phyloP scores from a whole-genome alignment of 2,797 vertebrate species.

The Takifugu rubripes region DNA sequence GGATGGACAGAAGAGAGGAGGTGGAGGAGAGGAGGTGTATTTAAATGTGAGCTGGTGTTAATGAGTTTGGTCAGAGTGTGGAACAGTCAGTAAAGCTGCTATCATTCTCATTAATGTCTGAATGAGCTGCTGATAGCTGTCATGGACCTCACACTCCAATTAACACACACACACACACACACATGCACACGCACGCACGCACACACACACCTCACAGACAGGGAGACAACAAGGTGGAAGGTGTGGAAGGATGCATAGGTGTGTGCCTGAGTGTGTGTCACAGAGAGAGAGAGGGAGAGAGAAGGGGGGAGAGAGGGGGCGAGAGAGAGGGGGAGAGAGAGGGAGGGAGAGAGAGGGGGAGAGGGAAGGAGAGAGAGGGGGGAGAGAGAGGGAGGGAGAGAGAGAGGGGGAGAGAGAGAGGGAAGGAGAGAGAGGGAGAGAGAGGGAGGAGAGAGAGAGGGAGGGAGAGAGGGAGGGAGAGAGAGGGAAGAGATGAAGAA shows the following conservation, averaged over 20 bases:
- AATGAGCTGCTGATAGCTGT: slow-evolving; percentile 97
- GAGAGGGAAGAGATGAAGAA: slow-evolving; percentile 5
- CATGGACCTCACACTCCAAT: slow-evolving; percentile 99
- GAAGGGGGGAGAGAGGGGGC: no score
- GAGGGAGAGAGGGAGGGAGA: slow-evolving; percentile 85
- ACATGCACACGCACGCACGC: slow-evolving; percentile 16
- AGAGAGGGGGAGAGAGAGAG: background rate
- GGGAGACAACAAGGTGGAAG: no score
- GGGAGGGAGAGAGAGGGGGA: no score
- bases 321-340: no score
- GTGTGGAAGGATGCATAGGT: no score
- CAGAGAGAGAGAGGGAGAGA: no score
- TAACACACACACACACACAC: slow-evolving; percentile 77
- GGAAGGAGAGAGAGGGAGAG: slow-evolving; percentile 91
- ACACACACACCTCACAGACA: no score
- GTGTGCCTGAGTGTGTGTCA: no score
- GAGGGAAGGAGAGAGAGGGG: no score
- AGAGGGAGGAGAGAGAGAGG: slow-evolving; percentile 99
- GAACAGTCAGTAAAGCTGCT: slow-evolving; percentile 98
- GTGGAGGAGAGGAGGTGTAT: slow-evolving; percentile 70
- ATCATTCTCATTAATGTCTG: slow-evolving; percentile 99
- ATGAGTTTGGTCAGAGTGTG: slow-evolving; percentile 99
- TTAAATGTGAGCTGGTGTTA: slow-evolving; percentile 96
- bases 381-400: no score
- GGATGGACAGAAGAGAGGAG: background rate